These are phyloP conservation scores for Delphinapterus leucas DNA, from an alignment of 2,113 vertebrate genomes.

Conservation along the genomic window DNA sequence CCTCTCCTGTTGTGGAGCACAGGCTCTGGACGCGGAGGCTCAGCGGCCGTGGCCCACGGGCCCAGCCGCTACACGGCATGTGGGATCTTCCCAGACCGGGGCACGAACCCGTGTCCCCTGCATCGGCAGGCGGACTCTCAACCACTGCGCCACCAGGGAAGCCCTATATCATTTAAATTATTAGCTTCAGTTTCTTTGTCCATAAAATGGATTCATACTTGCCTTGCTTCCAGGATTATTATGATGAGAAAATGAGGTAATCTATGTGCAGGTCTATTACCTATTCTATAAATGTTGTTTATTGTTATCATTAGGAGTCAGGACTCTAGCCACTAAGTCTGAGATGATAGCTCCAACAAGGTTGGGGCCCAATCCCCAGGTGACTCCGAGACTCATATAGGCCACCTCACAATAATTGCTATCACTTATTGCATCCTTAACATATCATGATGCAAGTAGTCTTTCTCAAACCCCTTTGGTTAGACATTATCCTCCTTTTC, in stretches of 20 bases:
- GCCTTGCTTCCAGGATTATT: neutral
- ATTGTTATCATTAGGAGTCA: neutral
- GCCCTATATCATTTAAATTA: neutral
- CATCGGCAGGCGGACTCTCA: no score
- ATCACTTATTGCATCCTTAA: neutral
- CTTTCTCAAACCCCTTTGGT: neutral
- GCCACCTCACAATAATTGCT: neutral
- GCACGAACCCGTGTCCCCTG: no score
- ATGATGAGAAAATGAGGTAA: neutral
- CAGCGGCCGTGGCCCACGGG: no score
- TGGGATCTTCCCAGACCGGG: no score
- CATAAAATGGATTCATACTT: neutral
- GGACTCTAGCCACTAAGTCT: neutral
- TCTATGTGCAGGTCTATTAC: neutral
- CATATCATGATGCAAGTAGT: neutral
- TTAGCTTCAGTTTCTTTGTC: neutral
- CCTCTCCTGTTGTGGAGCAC: no score
- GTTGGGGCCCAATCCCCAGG: neutral
- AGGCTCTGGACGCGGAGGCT: no score
- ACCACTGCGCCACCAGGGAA: no score
- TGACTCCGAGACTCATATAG: neutral
- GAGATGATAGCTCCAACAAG: neutral
- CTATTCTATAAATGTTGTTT: neutral
- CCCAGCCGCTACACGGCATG: no score
- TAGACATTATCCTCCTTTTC: neutral